phyloP scores from a whole-genome alignment of 2,888 invertebrate species.

The Diploptera punctata region DNA sequence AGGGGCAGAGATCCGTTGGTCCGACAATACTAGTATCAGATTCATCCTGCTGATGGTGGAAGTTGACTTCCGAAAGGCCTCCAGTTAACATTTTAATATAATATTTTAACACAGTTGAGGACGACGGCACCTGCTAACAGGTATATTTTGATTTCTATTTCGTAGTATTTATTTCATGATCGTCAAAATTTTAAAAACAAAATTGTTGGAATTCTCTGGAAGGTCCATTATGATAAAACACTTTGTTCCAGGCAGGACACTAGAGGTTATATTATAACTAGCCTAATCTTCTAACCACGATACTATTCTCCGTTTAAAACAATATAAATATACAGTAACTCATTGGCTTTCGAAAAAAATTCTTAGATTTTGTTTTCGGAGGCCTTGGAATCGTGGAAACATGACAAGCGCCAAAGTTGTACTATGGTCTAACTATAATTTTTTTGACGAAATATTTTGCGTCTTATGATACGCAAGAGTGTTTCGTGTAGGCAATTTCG shows the following conservation, averaged over 20 bases:
- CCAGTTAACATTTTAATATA: no score
- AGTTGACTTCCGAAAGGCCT: no score
- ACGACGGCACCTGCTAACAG: no score
- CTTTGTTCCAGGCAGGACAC: not conserved
- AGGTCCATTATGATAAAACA: no score
- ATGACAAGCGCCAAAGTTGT: slow-evolving; percentile 20
- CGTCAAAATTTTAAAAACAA: no score
- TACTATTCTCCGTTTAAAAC: slow-evolving; percentile 19
- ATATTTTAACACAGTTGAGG: no score
- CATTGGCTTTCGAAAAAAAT: not conserved
- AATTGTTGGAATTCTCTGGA: no score
- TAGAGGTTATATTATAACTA: not conserved
- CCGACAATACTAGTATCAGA: no score
- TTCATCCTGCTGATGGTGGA: no score
- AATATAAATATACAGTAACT: not conserved
- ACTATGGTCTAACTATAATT: slow-evolving; percentile 24
- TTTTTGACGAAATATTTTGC: slow-evolving; percentile 26
- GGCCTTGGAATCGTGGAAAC: slow-evolving; percentile 15
- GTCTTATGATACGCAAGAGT: slow-evolving; percentile 24
- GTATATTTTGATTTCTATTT: no score
- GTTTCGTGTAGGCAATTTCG: slow-evolving; percentile 33
- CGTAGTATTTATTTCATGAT: no score
- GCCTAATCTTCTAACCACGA: slow-evolving; percentile 10
- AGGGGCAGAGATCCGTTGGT: no score
- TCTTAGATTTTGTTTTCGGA: not conserved